Base-by-base conservation (phyloP, 92 coral and sea anemone species). In the Phenganax marumi region DNA sequence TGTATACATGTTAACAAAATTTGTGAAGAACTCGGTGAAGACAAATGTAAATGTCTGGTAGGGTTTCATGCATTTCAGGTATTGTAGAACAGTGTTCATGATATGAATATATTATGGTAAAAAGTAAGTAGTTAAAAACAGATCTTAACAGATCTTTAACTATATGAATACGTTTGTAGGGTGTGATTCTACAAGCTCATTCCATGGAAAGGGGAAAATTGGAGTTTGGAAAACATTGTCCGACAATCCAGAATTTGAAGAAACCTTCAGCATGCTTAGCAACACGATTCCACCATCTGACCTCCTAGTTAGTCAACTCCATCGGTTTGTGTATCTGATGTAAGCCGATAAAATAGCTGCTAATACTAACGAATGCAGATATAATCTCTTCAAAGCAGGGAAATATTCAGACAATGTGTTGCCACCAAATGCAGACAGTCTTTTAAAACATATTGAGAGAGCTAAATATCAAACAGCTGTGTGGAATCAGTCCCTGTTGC, bases 51-150 rank as follows among this genome's bases (percentile, higher is more conserved):
- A 49, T 84, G 76, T 62, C 65, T 84, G 47, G 68, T 77, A 62
- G 84, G 78, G 7, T 66, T 84, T 52, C 84, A 84, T 68, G 77
- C 84, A 22, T 84, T 68, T 75, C 88, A 68, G 77, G 88, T 84
- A 58, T 60, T 60, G 66, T 60, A 19, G 22, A 60, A 46, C 22
- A 24, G 17, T 60, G 66, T 68, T 68, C 18, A 26, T 18, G 21
- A 13, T 13, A 26, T 68, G 74, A 14, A 10, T 47, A 19, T 26
- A 0, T 26, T 33, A 4, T 33, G 43, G 43, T 12, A 68, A 6
- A 68, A 68, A 26, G 49, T 10, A 47, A 26, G 3, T 26, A 33
- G 5, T 10, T 26, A 13, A 8, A 10, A 26, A 68, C 17, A 17
- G 26, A 68, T 68, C 21, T 68, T 68, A n/a, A 60, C 66, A 60